Conservation (phyloP, 2,888 invertebrate genomes). For the Eilema depressum region DNA sequence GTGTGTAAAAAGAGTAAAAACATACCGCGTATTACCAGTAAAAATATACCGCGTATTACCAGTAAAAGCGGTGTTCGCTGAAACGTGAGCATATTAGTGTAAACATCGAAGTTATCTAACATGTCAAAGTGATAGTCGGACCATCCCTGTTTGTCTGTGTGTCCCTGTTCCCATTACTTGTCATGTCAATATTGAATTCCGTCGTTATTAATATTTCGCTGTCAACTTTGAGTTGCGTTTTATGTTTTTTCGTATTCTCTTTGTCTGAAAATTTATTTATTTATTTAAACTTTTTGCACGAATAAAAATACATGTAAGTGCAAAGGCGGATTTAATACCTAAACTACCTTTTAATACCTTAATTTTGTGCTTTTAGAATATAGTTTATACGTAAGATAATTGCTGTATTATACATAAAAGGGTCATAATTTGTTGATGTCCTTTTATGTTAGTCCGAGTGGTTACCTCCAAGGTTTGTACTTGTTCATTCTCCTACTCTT, state of each 20-base stretch:
- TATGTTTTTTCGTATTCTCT: neutral
- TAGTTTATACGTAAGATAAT: neutral
- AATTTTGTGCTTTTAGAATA: neutral
- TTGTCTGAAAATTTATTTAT: neutral
- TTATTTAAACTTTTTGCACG: no score
- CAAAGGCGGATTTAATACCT: no score
- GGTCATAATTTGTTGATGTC: no score
- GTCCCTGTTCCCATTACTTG: constrained; percentile 23
- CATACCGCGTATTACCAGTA: constrained; percentile 27
- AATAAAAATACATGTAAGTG: no score
- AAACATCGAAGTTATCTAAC: constrained; percentile 37
- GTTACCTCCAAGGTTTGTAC: no score
- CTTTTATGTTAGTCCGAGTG: no score
- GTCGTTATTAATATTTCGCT: constrained; percentile 30
- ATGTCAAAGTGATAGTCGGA: constrained; percentile 42
- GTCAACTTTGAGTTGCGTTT: constrained; percentile 3
- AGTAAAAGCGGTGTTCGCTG: constrained; percentile 30
- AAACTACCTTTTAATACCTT: no score
- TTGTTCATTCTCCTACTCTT: no score
- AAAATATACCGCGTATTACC: constrained; percentile 27
- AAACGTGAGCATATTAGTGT: constrained; percentile 28
- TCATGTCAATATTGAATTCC: constrained; percentile 45
- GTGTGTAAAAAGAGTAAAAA: constrained; percentile 32
- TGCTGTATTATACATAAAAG: no score
- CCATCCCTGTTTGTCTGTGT: constrained; percentile 25